Percentiles rank a stretch among this genome's conserved stretches.
These are phyloP conservation scores for Nasua narica DNA, from an alignment of 2,797 vertebrate species.

Conservation along the genomic window DNA sequence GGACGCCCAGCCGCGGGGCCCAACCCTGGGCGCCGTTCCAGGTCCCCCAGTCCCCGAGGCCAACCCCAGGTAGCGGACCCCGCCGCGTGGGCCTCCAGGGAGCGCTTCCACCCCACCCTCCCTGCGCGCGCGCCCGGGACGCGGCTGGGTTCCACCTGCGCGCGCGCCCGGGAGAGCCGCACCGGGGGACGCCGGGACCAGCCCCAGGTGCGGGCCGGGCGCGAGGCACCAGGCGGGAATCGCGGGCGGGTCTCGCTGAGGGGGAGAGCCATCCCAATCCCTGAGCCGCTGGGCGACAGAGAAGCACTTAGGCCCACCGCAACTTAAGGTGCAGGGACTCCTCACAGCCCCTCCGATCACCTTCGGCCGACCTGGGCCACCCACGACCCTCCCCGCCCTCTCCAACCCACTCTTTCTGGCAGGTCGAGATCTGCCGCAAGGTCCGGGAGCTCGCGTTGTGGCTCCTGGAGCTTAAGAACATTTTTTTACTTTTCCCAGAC, in stretches of 20 bases:
- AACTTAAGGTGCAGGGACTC: background rate
- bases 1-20: background rate
- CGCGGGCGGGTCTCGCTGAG: background rate
- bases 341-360: background rate
- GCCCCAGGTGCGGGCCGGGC: background rate
- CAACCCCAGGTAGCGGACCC: background rate
- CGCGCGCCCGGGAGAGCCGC: background rate
- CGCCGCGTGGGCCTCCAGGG: background rate
- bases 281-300: no score
- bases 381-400: no score
- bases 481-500: constrained; percentile 81
- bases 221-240: no score
- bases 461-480: constrained; percentile 82
- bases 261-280: no score
- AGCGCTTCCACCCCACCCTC: background rate
- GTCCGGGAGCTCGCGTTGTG: constrained; percentile 84
- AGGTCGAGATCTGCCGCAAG: background rate
- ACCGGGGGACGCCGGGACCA: background rate
- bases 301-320: background rate
- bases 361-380: background rate
- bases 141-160: background rate
- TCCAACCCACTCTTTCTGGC: background rate
- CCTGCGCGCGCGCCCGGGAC: background rate
- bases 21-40: no score
- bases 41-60: background rate